Evolutionary conservation across 2,113 vertebrate genomes (phyloP).

Genomic region (Glaucidium brasilianum): DNA sequence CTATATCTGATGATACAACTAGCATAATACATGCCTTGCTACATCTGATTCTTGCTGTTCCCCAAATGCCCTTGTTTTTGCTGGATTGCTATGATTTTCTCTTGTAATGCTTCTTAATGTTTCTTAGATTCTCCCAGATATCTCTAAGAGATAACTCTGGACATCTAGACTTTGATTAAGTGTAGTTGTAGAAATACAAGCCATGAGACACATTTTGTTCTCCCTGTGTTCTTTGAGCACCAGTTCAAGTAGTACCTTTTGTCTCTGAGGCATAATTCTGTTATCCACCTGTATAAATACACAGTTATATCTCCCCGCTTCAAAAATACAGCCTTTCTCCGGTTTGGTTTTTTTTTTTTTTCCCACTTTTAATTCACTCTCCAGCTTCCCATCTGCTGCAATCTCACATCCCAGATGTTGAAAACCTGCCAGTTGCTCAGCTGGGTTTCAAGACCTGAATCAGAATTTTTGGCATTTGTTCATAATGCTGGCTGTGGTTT

Average conservation of each 20-base stretch:
- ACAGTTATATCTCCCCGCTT: background rate
- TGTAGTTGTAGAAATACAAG: background rate
- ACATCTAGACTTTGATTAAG: background rate
- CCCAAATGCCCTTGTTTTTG: background rate
- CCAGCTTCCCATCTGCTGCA: slow-evolving; percentile 1
- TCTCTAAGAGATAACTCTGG: background rate
- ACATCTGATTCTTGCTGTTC: background rate
- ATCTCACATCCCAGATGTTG: slow-evolving; percentile 18
- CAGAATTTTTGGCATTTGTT: slow-evolving; percentile 24
- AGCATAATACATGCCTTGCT: background rate
- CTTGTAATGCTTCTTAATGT: background rate
- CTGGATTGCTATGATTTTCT: background rate
- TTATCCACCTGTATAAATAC: background rate
- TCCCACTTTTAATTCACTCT: background rate
- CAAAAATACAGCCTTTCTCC: background rate
- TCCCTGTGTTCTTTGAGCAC: background rate
- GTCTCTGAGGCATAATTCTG: background rate
- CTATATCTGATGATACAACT: background rate
- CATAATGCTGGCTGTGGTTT: background rate
- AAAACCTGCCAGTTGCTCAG: slow-evolving; percentile 42
- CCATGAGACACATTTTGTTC: background rate
- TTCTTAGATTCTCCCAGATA: background rate
- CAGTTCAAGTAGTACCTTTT: background rate
- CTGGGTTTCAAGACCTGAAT: slow-evolving; percentile 26
- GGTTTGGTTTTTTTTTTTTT: background rate